Percentiles rank a stretch among this genome's conserved stretches.
Conservation (phyloP, 2,113 vertebrate species). For the Chionomys nivalis region DNA sequence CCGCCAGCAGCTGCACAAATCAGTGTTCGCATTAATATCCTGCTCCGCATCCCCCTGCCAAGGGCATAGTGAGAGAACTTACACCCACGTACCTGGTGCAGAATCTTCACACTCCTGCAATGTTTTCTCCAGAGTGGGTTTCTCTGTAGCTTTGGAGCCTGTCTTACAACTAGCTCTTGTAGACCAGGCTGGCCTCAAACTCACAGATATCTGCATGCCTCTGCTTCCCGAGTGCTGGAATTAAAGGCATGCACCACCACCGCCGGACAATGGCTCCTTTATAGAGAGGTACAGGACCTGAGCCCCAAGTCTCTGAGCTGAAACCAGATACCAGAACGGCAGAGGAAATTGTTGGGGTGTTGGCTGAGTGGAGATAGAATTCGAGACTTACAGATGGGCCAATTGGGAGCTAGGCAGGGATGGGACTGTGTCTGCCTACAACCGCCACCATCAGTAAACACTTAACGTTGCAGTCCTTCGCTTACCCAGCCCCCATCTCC, state of each 20-base stretch:
- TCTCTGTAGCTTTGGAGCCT: no score
- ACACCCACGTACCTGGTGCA: not conserved
- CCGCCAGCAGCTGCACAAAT: not conserved
- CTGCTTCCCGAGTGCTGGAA: no score
- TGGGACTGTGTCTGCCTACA: not conserved
- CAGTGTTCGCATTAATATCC: not conserved
- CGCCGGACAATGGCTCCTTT: not conserved
- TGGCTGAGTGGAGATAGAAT: no score
- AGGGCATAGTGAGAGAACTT: fast-evolving
- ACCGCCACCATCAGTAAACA: not conserved
- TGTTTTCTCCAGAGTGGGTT: no score
- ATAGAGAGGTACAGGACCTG: no score
- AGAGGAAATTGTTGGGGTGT: not conserved
- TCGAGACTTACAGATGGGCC: not conserved
- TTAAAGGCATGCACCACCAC: no score
- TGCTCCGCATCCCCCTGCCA: not conserved
- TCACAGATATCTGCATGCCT: no score
- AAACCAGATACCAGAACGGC: not conserved
- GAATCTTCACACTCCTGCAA: fast-evolving
- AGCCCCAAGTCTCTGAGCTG: not conserved
- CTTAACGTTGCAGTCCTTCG: not conserved
- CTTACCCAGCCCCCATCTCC: not conserved
- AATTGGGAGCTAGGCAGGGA: not conserved
- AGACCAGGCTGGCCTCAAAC: no score
- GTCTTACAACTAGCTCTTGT: no score